Conservation (phyloP, 2,797 vertebrate species). For the Darevskia nairensis region DNA sequence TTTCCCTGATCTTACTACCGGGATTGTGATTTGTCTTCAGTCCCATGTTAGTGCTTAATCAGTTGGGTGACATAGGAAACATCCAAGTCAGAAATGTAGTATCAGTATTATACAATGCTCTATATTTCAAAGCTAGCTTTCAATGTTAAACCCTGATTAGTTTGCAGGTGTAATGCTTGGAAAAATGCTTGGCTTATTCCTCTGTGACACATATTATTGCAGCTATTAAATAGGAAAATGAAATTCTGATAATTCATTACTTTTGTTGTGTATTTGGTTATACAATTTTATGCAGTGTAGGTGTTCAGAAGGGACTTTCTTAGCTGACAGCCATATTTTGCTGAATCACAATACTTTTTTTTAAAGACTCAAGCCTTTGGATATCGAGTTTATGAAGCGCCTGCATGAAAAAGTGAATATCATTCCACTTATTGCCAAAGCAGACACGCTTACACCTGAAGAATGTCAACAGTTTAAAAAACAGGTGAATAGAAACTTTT, state of each 20-base stretch:
- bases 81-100: neutral
- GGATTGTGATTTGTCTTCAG: too few species aligned
- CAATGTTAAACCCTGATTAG: neutral
- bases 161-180: neutral
- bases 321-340: conserved; percentile 9
- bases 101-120: neutral
- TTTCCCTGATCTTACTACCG: too few species aligned
- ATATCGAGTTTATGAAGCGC: conserved; percentile 99
- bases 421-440: conserved; percentile 99
- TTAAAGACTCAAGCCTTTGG: conserved; percentile 95
- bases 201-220: neutral
- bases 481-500: conserved; percentile 84
- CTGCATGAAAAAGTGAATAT: conserved; percentile 99
- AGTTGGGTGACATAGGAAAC: neutral
- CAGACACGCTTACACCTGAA: conserved; percentile 97
- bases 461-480: conserved; percentile 99
- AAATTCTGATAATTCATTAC: neutral
- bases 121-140: neutral
- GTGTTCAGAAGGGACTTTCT: neutral
- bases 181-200: neutral
- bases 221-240: neutral
- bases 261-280: neutral
- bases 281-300: neutral
- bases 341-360: conserved; percentile 3
- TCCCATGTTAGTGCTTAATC: neutral